Evolutionary conservation across 1,140 invertebrate genomes (phyloP), one percentile per base, ranked within the genome.

Genomic region (Papilio aristodemus): DNA sequence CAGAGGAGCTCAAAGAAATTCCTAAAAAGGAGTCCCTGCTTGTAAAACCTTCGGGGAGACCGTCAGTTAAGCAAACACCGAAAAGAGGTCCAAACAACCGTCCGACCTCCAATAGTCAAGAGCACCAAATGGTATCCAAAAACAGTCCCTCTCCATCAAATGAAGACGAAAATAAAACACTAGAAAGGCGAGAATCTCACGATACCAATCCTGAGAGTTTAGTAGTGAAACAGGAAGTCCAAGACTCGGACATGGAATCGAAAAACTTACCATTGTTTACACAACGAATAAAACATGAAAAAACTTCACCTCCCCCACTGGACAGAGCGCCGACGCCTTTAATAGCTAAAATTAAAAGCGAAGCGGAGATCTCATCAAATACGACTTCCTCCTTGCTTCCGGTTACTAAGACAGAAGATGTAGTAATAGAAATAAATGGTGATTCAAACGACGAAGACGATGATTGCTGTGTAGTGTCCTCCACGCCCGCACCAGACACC

Each of bases 361-460:
- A 91, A 71, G 79, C 80, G 7, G 86, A 84, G 37, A 58, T 69
- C 32, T 32, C 67, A 73, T 68, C 72, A 77, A 70, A 71, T 62
- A 19, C 37, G 11, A 54, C 71, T 58, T 66, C 75, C 37, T 73
- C 80, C 54, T 73, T 89, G 22, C 77, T 84, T 38, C 83, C 85
- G 3, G 80, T 89, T 11, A 76, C 85, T 10, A 89, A 90, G 75
- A 80, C 72, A 14, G 87, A 89, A 74, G 83, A 86, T 11, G 66
- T 87, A 17, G 79, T 91, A 39, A 91, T 91, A 59, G 89, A 91
- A 79, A 91, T 91, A 32, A 90, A 91, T 71, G 86, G 89, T 25
- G 89, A 91, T 78, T 91, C 89, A 10, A 86, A 86, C 70, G 89
- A 91, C 66, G 89, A 90, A 70, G 89, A 91, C 46, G 89, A 91